phyloP scores from a whole-genome alignment of 2,888 invertebrate species.

The Pseudococcus longispinus region DNA sequence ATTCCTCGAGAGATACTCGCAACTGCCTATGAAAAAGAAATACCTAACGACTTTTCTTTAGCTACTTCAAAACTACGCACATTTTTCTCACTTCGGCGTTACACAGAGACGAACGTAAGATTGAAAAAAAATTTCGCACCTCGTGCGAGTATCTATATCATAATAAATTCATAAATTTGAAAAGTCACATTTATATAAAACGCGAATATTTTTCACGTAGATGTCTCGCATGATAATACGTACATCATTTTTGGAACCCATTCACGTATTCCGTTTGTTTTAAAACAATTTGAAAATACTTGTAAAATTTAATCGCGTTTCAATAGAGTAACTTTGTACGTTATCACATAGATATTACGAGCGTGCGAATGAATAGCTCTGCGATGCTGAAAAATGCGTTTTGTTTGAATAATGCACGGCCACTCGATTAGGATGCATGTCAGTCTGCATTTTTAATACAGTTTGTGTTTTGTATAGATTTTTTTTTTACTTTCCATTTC shows the following conservation, averaged over 20 bases:
- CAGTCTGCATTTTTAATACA: background rate
- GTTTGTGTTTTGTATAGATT: background rate
- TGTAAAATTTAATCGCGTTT: constrained; percentile 1
- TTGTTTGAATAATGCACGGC: background rate
- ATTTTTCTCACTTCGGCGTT: background rate
- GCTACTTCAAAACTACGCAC: background rate
- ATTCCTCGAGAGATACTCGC: no score
- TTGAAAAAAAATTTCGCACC: background rate
- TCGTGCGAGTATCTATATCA: background rate
- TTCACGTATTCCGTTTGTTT: constrained; percentile 11
- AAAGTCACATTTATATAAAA: background rate
- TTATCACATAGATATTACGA: background rate
- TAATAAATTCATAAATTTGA: background rate
- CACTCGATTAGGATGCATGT: constrained; percentile 15
- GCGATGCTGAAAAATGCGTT: constrained; percentile 13
- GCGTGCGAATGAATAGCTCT: background rate
- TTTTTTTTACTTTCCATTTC: background rate
- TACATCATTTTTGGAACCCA: background rate
- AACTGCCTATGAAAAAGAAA: no score
- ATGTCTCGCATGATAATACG: background rate
- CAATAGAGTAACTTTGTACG: background rate
- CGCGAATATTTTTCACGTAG: background rate
- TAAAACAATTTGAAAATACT: constrained; percentile 15
- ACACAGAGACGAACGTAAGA: background rate
- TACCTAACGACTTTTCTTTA: no score